phyloP scores from a whole-genome alignment of 2,113 vertebrate species.

The Arizona elegans region DNA sequence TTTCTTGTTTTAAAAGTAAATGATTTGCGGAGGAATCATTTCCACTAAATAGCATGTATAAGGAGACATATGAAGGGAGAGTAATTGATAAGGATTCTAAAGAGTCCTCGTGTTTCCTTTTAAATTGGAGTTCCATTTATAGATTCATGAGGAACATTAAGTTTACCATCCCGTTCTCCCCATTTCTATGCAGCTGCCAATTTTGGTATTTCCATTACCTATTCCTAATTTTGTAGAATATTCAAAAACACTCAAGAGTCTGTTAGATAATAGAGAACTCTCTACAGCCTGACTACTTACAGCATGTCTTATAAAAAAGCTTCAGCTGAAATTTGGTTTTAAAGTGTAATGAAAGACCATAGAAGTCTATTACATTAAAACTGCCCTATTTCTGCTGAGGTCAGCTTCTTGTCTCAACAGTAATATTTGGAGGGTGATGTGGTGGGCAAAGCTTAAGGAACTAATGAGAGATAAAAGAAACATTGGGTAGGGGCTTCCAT shows the following conservation, averaged over 20 bases:
- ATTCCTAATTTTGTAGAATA: background rate
- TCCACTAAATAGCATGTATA: background rate
- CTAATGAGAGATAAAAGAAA: background rate
- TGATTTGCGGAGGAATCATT: background rate
- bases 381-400: background rate
- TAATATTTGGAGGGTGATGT: background rate
- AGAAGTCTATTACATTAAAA: background rate
- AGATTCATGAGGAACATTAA: background rate
- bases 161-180: background rate
- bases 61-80: background rate
- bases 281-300: background rate
- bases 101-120: background rate
- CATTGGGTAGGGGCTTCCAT: background rate
- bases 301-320: background rate
- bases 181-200: background rate
- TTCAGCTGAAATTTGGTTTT: background rate
- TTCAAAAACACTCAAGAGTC: background rate
- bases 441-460: background rate
- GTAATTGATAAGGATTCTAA: background rate
- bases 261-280: background rate
- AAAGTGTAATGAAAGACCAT: background rate
- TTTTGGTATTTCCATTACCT: background rate
- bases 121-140: constrained; percentile 11
- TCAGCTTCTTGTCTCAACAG: background rate
- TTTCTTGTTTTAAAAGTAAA: background rate